Base-by-base conservation (phyloP, 2,113 vertebrate species). In the Pseudonaja textilis region DNA sequence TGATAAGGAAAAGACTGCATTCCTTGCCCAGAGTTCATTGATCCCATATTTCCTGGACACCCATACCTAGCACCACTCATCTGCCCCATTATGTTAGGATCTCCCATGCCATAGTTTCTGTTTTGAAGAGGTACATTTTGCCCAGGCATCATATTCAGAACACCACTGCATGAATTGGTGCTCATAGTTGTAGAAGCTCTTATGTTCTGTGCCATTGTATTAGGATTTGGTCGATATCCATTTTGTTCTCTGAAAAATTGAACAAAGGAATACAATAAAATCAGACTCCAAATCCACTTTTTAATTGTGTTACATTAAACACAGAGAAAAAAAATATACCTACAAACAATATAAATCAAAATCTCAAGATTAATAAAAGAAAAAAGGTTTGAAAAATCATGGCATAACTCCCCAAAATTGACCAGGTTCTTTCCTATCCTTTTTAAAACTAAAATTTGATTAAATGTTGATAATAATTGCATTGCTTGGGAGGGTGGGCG, bases 201-300 rank as follows among this genome's bases (percentile, higher is more conserved):
- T 96, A 99, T 95, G 89, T 97, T 97, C 91, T 98, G 98, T 91
- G 97, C 97, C 91, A 96, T n/a, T 87, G 97, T 96, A 92, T 94
- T 98, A n/a, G 98, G 97, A 96, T 98, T 99, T 90, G 98, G 97
- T 91, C 99, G 98, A 95, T 98, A 99, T 92, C 98, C 98, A 96
- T 98, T 99, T 96, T 98, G 98, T 92, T 99, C 99, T 96, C 99
- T 99, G 96, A 59, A 97, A 95, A 69, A 94, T 93, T 93, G 74
- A 42, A 81, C 74, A 81, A 39, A 81, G 7, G 34, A 39, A 42
- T 42, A 42, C 22, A 91, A 93, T 52, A 94, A 59, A 93, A 91
- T 90, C 61, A 93, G 93, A 29, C 42, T 64, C 42, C 87, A 94
- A 85, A 92, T 81, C 92, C 34, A 81, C 74, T 81, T 81, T 81